Evolutionary conservation across 2,797 vertebrate species (phyloP), one percentile per base, ranked within the genome.

Genomic region (Cyclopterus lumpus): DNA sequence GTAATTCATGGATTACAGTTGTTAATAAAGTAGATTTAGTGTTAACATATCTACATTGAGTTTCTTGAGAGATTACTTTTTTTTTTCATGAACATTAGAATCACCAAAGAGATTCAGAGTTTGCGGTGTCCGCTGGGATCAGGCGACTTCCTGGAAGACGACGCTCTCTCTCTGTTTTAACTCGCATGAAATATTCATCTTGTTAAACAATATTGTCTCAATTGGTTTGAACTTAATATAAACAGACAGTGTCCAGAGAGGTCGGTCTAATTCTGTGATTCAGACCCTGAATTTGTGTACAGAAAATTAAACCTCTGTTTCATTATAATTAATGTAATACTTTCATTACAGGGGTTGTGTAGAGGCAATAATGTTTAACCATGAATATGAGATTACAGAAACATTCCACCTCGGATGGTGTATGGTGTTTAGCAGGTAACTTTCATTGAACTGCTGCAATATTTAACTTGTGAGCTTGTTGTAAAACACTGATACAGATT

Each of bases 1-100:
- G 58, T 85, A 83, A 80, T 79, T 73, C 42, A 32, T 58, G 61
- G 80, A 86, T 83, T 85, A 65, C 40, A 40, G 20, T 49, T 54
- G 67, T 74, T 78, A 62, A 68, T 67, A 58, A 36, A 69, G 66
- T n/a, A 60, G 71, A 74, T 80, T 55, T 73, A 46, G 24, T 62
- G 81, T 79, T 76, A 73, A 82, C 76, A 49, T 79, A 62, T 34
- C 20, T 44, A 20, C 18, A 53, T 64, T 44, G 14, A 72, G 61
- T 76, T 77, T 73, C 32, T 16, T 1, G 10, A 59, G 8, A 49
- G 9, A 51, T 51, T 22, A 22, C 7, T 22, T 18, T 16, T 11
- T 49, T 57, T 72, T 69, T 61, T 61, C 55, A 75, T 73, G 6
- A 65, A 61, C 18, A 22, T n/a, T 6, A 55, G 11, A 42, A 58